phyloP scores from a whole-genome alignment of 2,888 invertebrate species.

The Blera fallax region DNA sequence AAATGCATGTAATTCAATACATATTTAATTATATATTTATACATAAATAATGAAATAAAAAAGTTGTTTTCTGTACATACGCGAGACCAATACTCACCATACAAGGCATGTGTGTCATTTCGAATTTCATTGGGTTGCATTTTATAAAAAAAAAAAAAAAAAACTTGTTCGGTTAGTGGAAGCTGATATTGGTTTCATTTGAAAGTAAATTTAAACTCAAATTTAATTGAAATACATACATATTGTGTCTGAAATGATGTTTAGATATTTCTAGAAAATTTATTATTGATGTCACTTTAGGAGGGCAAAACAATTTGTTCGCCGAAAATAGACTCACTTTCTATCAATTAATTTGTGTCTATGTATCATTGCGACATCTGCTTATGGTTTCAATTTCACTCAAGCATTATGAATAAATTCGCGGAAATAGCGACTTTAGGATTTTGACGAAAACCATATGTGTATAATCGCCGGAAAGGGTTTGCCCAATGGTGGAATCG shows the following conservation, averaged over 20 bases:
- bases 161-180: neutral
- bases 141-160: no score
- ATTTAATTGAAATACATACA: neutral
- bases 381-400: neutral
- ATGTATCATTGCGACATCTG: neutral
- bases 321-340: neutral
- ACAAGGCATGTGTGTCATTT: slow-evolving; percentile 54
- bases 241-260: neutral
- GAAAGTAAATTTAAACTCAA: neutral
- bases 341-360: neutral
- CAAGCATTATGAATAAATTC: neutral
- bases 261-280: neutral
- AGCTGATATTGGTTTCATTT: slow-evolving; percentile 16
- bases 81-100: slow-evolving; percentile 33
- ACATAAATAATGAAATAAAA: neutral
- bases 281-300: neutral
- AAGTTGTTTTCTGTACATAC: neutral
- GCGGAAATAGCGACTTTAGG: neutral
- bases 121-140: slow-evolving; percentile 46
- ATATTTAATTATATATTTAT: neutral
- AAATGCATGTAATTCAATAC: slow-evolving; percentile 30
- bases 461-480: neutral
- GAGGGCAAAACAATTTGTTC: neutral
- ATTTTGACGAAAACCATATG: neutral
- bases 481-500: no score